phyloP scores from a whole-genome alignment of 2,797 vertebrate genomes.

The Rhabdomys pumilio region DNA sequence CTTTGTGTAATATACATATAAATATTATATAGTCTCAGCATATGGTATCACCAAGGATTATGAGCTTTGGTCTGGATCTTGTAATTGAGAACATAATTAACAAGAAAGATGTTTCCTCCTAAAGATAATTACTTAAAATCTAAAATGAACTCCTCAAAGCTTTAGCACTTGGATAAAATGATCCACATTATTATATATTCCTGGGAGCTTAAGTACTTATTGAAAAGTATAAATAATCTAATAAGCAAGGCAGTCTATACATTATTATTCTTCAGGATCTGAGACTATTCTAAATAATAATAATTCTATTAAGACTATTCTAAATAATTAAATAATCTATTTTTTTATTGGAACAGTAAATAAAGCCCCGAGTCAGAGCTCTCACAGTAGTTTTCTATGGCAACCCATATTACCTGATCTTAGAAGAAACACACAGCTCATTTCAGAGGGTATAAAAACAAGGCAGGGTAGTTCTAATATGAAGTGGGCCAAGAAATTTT shows the following conservation, averaged over 20 bases:
- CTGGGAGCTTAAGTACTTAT: background rate
- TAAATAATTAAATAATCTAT: background rate
- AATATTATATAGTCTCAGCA: background rate
- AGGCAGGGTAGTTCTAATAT: background rate
- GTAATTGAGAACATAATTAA: slow-evolving; percentile 29
- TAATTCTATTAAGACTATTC: background rate
- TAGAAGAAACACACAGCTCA: background rate
- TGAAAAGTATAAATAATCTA: slow-evolving; percentile 17
- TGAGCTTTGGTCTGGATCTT: slow-evolving; percentile 42
- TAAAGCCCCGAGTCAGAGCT: background rate
- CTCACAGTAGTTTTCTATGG: background rate
- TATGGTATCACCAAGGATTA: background rate
- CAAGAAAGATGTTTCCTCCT: slow-evolving; percentile 33
- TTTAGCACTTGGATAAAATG: background rate
- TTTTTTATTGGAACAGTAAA: background rate
- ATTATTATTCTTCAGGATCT: background rate
- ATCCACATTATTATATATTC: background rate
- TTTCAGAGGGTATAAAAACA: background rate
- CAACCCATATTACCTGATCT: background rate
- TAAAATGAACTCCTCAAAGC: slow-evolving; percentile 58
- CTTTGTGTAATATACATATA: background rate
- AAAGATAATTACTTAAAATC: slow-evolving; percentile 7
- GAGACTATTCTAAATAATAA: background rate
- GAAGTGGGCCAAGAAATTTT: background rate
- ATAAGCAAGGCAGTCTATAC: background rate